Evolutionary conservation across 2,797 vertebrate genomes (phyloP), one percentile per base, ranked within the genome.

Genomic region (Epinephelus malabaricus): DNA sequence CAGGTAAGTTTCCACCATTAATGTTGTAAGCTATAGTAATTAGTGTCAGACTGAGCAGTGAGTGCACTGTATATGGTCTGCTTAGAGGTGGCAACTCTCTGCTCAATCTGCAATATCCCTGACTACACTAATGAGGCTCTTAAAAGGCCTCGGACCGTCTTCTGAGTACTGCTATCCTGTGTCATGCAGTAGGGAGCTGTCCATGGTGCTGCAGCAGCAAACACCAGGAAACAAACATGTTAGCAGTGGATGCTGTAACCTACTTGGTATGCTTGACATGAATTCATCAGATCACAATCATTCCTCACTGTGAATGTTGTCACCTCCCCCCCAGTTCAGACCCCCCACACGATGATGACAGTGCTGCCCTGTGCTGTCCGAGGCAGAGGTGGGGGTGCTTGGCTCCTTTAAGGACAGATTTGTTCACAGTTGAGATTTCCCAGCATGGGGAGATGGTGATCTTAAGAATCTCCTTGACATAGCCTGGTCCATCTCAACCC

Each of bases 391-490:
- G 40, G 51, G 11, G n/a, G 23, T 38, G 25, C 46, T 67, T 38
- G 23, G 46, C 49, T 38, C 70, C 82, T 68, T 73, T 65, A 76
- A 82, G 55, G 73, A 75, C 58, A 78, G 17, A 83, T 82, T 50
- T 77, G 49, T 77, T 84, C 75, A 82, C 70, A 61, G 64, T 62
- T 60, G 38, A 56, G 46, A 61, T 65, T 81, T 72, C 40, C 30
- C 25, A 56, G 78, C 46, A 73, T 70, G 72, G 14, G 51, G 54
- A 78, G 75, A 82, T 40, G 45, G 30, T 38, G 66, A 66, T 89
- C 74, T 86, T 51, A 83, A 79, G 55, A 83, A 86, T 90, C 79
- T 81, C 55, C 74, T 79, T 85, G 79, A 86, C 76, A 61, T 54
- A 69, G 71, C 43, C 66, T 19, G 56, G 47, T 82, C 62, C 76